Conservation (phyloP, 2,797 vertebrate genomes). For the Darevskia mixta region DNA sequence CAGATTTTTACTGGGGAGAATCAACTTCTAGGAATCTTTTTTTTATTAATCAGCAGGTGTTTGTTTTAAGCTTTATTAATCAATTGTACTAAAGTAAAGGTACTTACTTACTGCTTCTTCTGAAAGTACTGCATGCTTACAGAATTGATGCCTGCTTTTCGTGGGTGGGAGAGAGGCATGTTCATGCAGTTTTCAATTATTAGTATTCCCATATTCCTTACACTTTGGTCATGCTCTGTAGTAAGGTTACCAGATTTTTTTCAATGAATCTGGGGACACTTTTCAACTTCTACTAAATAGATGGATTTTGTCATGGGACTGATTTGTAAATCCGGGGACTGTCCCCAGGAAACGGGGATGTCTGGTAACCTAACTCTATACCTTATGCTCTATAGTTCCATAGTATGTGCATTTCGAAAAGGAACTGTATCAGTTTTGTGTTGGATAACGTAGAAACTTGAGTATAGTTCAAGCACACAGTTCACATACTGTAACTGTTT, state of each 20-base stretch:
- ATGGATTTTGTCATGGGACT: no score
- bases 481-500: background rate
- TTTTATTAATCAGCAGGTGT: conserved; percentile 5
- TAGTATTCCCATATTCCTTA: background rate
- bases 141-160: background rate
- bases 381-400: background rate
- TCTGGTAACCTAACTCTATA: no score
- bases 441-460: background rate
- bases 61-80: background rate
- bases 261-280: no score
- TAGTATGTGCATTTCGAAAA: background rate
- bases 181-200: background rate
- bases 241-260: no score
- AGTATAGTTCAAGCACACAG: background rate
- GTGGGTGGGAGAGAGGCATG: background rate
- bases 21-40: conserved; percentile 11
- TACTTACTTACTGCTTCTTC: background rate
- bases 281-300: no score
- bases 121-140: background rate
- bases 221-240: background rate
- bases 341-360: no score
- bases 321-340: no score
- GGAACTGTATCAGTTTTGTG: background rate
- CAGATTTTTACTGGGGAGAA: conserved; percentile 16
- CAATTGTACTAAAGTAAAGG: background rate